Percentiles rank a stretch among this genome's conserved stretches.
phyloP scores from a whole-genome alignment of 2,113 vertebrate genomes.

The Festucalex cinctus region DNA sequence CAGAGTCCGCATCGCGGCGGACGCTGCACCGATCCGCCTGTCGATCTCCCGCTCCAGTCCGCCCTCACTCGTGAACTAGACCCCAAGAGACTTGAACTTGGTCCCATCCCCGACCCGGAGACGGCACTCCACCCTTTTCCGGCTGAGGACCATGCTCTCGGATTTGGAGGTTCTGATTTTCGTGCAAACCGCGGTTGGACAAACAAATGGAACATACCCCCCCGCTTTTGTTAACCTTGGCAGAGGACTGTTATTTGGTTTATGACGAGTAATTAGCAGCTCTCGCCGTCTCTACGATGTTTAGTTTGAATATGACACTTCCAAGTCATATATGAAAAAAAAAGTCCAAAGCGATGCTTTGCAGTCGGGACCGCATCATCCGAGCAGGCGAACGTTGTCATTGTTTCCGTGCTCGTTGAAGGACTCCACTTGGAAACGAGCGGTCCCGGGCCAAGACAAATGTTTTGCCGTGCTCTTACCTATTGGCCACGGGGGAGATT shows the following conservation, averaged over 20 bases:
- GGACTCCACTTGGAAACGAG: constrained; percentile 33
- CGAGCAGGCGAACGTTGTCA: constrained; percentile 20
- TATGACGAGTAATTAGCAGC: not conserved
- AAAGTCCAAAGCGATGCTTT: constrained; percentile 11
- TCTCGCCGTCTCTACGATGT: not conserved
- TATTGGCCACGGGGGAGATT: constrained; percentile 38
- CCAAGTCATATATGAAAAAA: not conserved
- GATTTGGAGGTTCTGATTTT: too few relatives aligned
- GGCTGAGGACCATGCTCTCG: too few relatives aligned
- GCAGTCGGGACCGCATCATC: constrained; percentile 18
- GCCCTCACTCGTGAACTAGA: too few relatives aligned
- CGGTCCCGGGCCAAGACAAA: constrained; percentile 51
- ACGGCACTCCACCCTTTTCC: too few relatives aligned
- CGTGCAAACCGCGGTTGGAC: too few relatives aligned
- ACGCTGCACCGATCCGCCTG: too few relatives aligned
- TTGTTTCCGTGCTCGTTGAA: constrained; percentile 45
- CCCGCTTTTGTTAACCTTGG: constrained; percentile 3
- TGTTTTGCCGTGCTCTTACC: constrained; percentile 43
- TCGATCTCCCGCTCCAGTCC: too few relatives aligned
- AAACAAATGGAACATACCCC: not conserved
- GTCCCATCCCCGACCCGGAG: too few relatives aligned
- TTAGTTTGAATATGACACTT: constrained; percentile 4
- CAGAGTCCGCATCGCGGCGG: too few relatives aligned
- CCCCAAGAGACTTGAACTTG: too few relatives aligned
- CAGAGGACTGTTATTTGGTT: not conserved